Evolutionary conservation across 2,797 vertebrate genomes (phyloP), one percentile per base, ranked within the genome.

Genomic region (Chaunax sp.): DNA sequence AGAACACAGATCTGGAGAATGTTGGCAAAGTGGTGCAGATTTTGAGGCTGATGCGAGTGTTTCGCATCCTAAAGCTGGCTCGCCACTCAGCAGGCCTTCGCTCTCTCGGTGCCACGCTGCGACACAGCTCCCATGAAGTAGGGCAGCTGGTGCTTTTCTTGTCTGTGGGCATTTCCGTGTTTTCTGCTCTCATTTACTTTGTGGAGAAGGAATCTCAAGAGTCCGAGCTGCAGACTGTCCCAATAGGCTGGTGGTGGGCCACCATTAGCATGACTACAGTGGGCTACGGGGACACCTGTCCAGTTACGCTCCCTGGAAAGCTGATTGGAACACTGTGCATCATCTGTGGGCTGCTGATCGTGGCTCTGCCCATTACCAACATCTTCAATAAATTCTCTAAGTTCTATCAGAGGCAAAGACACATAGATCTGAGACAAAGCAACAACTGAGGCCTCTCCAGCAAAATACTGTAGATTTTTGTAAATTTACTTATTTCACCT

Each of bases 311-410:
- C 14, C 87, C 89, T 1, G 98, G 98, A 51, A 98, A 98, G 80
- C 78, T 99, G 5, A 92, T 99, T 0, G 98, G 91, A 81, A 95
- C 95, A 3, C 78, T 95, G 0, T 98, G 98, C 86, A 99, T 99
- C 69, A 83, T 99, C 77, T 97, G 95, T 37, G 97, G 97, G 33
- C 95, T 98, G 76, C 90, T 98, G 64, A 95, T 99, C 43, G 97
- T 99, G 44, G 97, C 97, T 26, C 94, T 99, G 77, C 97, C 98
- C 12, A 97, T 99, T 72, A 96, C 95, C 9, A 97, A 97, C 58
- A 98, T 99, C 92, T 99, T 98, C 89, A 98, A 99, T 84, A 98
- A 96, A 82, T 99, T 99, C 92, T 96, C 96, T 33, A 96, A 97
- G 80, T 98, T 97, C 81, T 98, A 99, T 75, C 92, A 96, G 89